Conservation (phyloP, 2,113 vertebrate species). For the Bolborhynchus lineola region DNA sequence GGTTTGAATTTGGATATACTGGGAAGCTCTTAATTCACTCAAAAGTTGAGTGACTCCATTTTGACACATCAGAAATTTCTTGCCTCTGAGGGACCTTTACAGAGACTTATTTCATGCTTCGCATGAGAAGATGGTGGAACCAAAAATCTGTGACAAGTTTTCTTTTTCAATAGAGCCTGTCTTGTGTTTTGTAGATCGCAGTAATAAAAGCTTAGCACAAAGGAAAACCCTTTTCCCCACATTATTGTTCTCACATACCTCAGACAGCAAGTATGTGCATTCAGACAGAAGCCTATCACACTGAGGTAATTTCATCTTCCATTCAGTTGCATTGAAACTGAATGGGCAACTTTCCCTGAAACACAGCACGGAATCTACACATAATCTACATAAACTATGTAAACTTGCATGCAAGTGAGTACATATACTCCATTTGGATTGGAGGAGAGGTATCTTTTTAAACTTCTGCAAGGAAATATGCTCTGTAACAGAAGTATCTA, state of each 20-base stretch:
- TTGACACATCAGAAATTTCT: slow-evolving; percentile 7
- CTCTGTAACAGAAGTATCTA: neutral
- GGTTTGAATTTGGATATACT: neutral
- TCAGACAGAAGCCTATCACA: neutral
- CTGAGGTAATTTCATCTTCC: slow-evolving; percentile 9
- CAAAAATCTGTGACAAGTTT: slow-evolving; percentile 23
- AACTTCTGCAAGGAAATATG: neutral
- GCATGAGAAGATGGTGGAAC: neutral
- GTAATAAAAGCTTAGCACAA: neutral
- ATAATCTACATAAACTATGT: neutral
- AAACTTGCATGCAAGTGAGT: neutral
- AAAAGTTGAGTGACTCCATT: neutral
- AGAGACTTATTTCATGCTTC: neutral
- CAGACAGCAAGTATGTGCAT: slow-evolving; percentile 12
- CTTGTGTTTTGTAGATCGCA: neutral
- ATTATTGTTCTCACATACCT: slow-evolving; percentile 7
- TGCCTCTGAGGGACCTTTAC: neutral
- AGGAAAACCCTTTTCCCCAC: neutral
- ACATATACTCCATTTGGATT: neutral
- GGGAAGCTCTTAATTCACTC: neutral
- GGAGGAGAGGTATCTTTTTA: neutral
- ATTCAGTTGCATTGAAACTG: neutral
- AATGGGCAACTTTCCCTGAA: neutral
- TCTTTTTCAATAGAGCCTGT: neutral
- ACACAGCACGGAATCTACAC: neutral